These are phyloP conservation scores for Andrena marginata DNA, from an alignment of 2,888 invertebrate species.

Conservation along the genomic window DNA sequence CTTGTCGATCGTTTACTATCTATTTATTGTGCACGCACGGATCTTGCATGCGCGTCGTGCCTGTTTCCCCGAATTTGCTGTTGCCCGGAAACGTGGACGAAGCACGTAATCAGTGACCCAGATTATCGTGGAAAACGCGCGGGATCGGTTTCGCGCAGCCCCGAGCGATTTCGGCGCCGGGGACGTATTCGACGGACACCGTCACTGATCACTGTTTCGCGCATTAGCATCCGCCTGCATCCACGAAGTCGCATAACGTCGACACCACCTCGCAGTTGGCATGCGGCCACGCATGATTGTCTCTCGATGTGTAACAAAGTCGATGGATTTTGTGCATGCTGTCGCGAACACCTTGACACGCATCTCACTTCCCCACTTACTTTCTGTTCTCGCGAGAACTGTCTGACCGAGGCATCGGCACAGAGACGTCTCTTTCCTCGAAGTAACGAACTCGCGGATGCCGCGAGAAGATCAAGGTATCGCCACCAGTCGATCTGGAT, in stretches of 20 bases:
- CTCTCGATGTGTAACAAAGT: slow-evolving; percentile 57
- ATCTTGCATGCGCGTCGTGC: slow-evolving; percentile 52
- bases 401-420: slow-evolving; percentile 52
- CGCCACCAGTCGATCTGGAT: neutral
- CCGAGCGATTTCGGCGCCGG: slow-evolving; percentile 19
- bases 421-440: neutral
- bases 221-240: slow-evolving; percentile 42
- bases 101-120: slow-evolving; percentile 32
- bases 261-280: slow-evolving; percentile 70
- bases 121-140: neutral
- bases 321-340: slow-evolving; percentile 72
- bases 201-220: slow-evolving; percentile 48
- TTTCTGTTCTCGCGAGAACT: slow-evolving; percentile 33
- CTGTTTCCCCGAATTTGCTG: slow-evolving; percentile 22
- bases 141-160: neutral
- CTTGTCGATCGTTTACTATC: slow-evolving; percentile 1
- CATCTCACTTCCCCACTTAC: slow-evolving; percentile 33
- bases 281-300: slow-evolving; percentile 75
- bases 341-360: slow-evolving; percentile 66
- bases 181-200: neutral
- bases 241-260: slow-evolving; percentile 49
- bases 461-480: neutral
- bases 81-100: neutral
- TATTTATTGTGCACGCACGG: slow-evolving; percentile 1
- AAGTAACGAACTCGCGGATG: neutral